Evolutionary conservation across 2,113 vertebrate species (phyloP), one percentile per base, ranked within the genome.

Genomic region (Cephalopholis sonnerati): DNA sequence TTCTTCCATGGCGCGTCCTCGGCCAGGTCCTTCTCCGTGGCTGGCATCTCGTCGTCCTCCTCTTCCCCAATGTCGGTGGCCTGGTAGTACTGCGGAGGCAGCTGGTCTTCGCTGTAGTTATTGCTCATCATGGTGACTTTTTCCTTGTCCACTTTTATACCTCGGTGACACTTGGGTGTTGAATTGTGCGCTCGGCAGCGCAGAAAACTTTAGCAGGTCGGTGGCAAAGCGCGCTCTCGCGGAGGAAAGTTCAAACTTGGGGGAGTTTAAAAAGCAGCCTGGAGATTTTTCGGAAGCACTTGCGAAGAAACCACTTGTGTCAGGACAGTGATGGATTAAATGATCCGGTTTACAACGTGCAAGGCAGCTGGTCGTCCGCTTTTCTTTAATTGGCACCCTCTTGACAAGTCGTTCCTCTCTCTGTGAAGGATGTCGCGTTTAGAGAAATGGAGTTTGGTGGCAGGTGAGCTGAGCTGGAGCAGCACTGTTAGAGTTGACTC

Each of bases 1-100:
- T 98, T 98, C 95, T 99, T 99, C 98, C 98, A 99, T 0, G 98
- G 97, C 53, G 98, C 98, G 89, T 99, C 98, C 93, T 99, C 98
- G 0, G 98, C 97, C 69, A 99, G 93, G 88, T 99, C 98, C 92
- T 99, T 99, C 95, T 99, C 98, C 1, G 97, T 96, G 88, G 97
- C 97, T 0, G 98, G 98, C 94, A 99, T 97, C 91, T 99, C 95
- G 74, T 96, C 98, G 84, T 97, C 92, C 87, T 90, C 95, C 68
- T 96, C 96, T 54, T 94, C 92, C 86, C 94, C 95, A 29, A 91
- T 87, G 71, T 96, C 94, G 5, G 94, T 92, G 87, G 84, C 93
- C 94, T 95, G 93, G 94, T 94, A 94, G 70, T 94, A 93, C 83
- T 94, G 94, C 7, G 94, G 93, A 59, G 92, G 94, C 88, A 78